Evolutionary conservation across 2,113 vertebrate genomes (phyloP).

Genomic region (Hippopotamus amphibius): DNA sequence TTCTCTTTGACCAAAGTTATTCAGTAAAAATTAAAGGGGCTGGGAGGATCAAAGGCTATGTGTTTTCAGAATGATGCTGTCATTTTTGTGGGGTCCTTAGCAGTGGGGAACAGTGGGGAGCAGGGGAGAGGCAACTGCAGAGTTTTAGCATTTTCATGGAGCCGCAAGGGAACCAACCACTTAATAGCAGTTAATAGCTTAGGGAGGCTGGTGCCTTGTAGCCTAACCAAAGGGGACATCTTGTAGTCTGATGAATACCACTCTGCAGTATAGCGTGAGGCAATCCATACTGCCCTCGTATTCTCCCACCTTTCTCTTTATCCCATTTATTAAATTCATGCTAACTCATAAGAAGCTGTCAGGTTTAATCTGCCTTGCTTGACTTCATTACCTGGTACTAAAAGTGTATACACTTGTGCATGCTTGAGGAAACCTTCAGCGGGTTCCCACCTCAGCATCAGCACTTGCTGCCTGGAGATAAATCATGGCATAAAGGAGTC

Average conservation of each 20-base stretch:
- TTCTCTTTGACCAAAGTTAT: constrained; percentile 55
- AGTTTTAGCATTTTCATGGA: background rate
- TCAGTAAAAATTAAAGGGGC: constrained; percentile 59
- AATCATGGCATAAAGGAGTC: background rate
- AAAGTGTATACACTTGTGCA: background rate
- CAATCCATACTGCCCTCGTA: background rate
- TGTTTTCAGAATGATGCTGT: background rate
- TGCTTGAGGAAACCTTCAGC: background rate
- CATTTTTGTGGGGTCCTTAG: background rate
- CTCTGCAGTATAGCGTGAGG: background rate
- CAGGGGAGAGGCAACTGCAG: background rate
- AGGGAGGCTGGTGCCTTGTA: background rate
- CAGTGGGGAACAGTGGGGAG: background rate
- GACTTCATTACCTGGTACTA: background rate
- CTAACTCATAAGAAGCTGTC: background rate
- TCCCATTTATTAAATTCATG: background rate
- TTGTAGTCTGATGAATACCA: background rate
- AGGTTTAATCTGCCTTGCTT: constrained; percentile 38
- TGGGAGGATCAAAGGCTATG: background rate
- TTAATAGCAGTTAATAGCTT: constrained; percentile 22
- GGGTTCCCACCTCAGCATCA: background rate
- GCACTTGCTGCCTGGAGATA: background rate
- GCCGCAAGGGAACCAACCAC: background rate
- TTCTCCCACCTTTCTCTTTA: background rate
- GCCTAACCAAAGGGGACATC: background rate